Conservation (phyloP, 2,113 vertebrate genomes). For the Maccullochella peelii region DNA sequence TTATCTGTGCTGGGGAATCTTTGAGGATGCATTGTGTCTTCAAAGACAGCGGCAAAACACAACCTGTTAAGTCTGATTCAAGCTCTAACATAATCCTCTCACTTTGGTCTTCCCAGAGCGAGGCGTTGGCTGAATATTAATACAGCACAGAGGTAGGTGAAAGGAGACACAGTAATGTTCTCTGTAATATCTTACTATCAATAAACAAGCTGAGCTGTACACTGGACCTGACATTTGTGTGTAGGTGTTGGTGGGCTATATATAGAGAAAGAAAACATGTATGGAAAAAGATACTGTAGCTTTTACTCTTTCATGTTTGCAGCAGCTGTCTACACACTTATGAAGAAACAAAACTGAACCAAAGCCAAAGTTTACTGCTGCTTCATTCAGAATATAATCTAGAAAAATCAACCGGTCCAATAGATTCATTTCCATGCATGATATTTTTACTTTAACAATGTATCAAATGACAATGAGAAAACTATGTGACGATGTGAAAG, state of each 20-base stretch:
- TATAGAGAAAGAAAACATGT: neutral
- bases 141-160: neutral
- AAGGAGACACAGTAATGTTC: slow-evolving; percentile 12
- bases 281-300: neutral
- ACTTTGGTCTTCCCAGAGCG: slow-evolving; percentile 21
- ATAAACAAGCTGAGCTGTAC: neutral
- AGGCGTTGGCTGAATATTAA: slow-evolving; percentile 48
- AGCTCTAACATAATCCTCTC: slow-evolving; percentile 43
- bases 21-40: slow-evolving; percentile 33
- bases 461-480: neutral
- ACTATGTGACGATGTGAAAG: no score
- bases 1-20: slow-evolving; percentile 33
- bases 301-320: neutral
- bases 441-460: neutral
- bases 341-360: neutral
- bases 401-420: neutral
- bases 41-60: slow-evolving; percentile 44
- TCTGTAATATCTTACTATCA: slow-evolving; percentile 12
- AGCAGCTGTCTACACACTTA: neutral
- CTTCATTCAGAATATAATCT: neutral
- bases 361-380: neutral
- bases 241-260: slow-evolving; percentile 7
- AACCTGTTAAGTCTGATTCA: slow-evolving; percentile 47
- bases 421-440: no score
- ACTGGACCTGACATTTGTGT: neutral